Evolutionary conservation across 2,888 invertebrate genomes (phyloP).

Genomic region (Chrysotoxum bicinctum): DNA sequence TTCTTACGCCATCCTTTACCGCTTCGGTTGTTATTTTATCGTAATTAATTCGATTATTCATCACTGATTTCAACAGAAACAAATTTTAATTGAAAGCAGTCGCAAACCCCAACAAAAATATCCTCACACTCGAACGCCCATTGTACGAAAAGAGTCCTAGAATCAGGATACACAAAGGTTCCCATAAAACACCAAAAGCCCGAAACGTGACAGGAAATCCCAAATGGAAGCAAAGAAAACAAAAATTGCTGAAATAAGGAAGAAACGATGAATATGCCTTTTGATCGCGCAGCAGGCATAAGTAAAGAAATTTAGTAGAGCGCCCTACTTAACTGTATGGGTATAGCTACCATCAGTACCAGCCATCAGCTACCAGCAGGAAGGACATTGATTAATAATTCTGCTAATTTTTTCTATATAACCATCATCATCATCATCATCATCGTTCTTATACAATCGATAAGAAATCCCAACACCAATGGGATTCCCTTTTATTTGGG

Average conservation of each 20-base stretch:
- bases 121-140: neutral
- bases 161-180: constrained; percentile 14
- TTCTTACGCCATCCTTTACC: constrained; percentile 31
- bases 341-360: neutral
- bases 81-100: constrained; percentile 79
- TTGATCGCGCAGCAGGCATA: constrained; percentile 31
- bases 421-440: constrained; percentile 12
- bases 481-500: constrained; percentile 20
- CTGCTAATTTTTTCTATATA: constrained; percentile 50
- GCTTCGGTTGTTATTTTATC: constrained; percentile 30
- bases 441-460: constrained; percentile 26
- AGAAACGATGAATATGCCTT: constrained; percentile 54
- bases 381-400: constrained; percentile 70
- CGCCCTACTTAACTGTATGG: neutral
- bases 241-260: neutral
- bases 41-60: constrained; percentile 81
- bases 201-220: constrained; percentile 63
- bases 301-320: constrained; percentile 14
- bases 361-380: neutral
- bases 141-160: constrained; percentile 2
- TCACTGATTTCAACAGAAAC: constrained; percentile 80
- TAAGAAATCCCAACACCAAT: constrained; percentile 32
- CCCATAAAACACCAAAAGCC: constrained; percentile 36
- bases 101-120: constrained; percentile 17
- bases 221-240: constrained; percentile 3